phyloP scores from a whole-genome alignment of 2,888 invertebrate genomes.

The Epsilonema sp. region DNA sequence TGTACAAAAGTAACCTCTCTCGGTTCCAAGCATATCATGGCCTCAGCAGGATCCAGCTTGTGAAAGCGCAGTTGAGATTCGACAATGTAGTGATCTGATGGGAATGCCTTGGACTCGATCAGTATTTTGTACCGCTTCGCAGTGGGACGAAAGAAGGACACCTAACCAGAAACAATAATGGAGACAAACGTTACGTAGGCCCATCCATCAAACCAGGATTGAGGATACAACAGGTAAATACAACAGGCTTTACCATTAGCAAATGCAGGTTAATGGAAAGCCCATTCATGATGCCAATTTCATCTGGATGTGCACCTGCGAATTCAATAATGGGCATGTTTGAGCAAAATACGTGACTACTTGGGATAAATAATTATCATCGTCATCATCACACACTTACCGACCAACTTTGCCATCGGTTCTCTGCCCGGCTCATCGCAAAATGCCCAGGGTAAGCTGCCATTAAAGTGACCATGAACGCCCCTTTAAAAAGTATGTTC shows the following conservation, averaged over 20 bases:
- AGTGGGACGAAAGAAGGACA: conserved; percentile 40
- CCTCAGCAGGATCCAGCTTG: conserved; percentile 34
- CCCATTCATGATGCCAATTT: conserved; percentile 39
- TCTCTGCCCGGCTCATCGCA: conserved; percentile 31
- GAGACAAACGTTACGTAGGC: no score
- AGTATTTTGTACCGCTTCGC: conserved; percentile 36
- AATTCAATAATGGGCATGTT: no score
- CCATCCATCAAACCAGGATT: no score
- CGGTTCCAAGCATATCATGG: conserved; percentile 34
- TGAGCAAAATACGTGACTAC: no score
- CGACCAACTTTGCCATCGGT: conserved; percentile 30
- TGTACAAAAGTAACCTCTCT: no score
- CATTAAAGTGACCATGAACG: conserved; percentile 29
- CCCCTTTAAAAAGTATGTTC: conserved; percentile 17
- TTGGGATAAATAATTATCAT: no score
- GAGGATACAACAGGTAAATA: no score
- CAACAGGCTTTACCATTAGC: conserved; percentile 30
- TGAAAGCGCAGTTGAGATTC: conserved; percentile 37
- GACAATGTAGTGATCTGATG: conserved; percentile 40
- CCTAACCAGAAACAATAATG: conserved; percentile 27
- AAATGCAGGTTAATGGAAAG: conserved; percentile 40
- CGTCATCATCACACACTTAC: no score
- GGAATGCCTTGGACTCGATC: conserved; percentile 39
- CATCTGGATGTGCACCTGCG: conserved; percentile 32
- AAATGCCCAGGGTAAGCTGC: conserved; percentile 33